These are phyloP conservation scores for Ameiurus melas DNA, from an alignment of 2,113 vertebrate species.

Conservation along the genomic window DNA sequence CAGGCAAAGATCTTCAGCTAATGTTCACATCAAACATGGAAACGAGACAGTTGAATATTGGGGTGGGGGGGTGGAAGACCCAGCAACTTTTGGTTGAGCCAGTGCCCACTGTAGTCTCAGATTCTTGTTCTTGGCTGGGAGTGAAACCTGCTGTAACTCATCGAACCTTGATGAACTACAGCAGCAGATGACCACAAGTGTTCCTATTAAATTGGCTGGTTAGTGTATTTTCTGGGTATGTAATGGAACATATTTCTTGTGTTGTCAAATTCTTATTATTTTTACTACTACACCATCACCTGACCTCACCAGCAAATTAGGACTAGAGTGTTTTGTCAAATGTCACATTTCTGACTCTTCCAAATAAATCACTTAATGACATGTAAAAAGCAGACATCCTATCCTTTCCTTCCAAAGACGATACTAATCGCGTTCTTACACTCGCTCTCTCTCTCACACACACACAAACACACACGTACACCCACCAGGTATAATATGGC, in stretches of 20 bases:
- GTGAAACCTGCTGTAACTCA: neutral
- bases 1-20: neutral
- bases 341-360: neutral
- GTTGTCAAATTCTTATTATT: neutral
- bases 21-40: neutral
- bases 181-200: too few species aligned
- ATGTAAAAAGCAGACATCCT: neutral
- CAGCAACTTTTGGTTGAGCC: neutral
- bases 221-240: neutral
- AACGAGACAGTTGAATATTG: neutral
- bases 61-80: neutral
- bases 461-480: neutral
- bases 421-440: neutral
- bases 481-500: neutral
- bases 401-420: neutral
- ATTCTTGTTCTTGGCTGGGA: neutral
- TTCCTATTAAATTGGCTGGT: neutral
- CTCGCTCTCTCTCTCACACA: neutral
- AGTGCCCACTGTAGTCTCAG: neutral
- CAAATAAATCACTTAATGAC: neutral
- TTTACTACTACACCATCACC: neutral
- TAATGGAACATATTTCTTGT: neutral
- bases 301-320: neutral
- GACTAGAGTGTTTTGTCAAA: neutral
- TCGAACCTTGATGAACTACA: too few species aligned